phyloP scores from a whole-genome alignment of 2,888 invertebrate genomes.

The Stenchaetothrips biformis region DNA sequence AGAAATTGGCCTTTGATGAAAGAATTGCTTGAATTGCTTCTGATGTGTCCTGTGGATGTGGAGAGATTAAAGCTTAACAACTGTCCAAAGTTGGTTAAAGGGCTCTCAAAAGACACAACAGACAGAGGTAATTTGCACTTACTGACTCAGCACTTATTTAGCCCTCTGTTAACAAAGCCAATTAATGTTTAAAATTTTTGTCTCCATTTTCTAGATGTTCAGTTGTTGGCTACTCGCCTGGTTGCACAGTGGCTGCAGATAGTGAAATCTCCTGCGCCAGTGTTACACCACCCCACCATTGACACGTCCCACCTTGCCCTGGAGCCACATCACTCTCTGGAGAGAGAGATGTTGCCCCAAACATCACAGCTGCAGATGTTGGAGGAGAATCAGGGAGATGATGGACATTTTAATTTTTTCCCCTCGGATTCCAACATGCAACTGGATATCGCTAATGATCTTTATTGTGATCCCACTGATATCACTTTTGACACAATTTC shows the following conservation, averaged over 20 bases:
- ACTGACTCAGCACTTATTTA: neutral
- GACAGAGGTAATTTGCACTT: conserved; percentile 66
- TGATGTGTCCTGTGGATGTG: conserved; percentile 84
- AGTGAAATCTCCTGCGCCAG: conserved; percentile 62
- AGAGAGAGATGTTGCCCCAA: neutral
- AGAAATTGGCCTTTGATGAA: conserved; percentile 83
- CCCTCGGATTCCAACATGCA: neutral
- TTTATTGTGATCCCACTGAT: conserved; percentile 4
- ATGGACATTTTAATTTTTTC: neutral
- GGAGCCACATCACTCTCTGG: conserved; percentile 8
- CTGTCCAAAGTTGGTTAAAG: conserved; percentile 87
- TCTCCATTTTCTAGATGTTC: conserved; percentile 55
- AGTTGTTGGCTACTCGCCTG: conserved; percentile 69
- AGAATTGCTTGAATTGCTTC: conserved; percentile 78
- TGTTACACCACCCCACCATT: conserved; percentile 41
- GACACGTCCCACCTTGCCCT: conserved; percentile 37
- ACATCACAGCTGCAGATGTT: neutral
- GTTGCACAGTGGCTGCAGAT: conserved; percentile 88
- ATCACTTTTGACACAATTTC: conserved; percentile 6
- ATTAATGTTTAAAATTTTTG: conserved; percentile 18
- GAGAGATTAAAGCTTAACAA: conserved; percentile 85
- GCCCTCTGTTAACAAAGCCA: conserved; percentile 1
- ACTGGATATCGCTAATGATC: neutral
- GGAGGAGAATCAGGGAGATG: neutral
- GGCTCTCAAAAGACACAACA: conserved; percentile 71